A percentile compares a stretch with the other conserved stretches of the same genome.
These are phyloP conservation scores for Camelus dromedarius DNA, from an alignment of 2,113 vertebrate genomes.

Conservation along the genomic window DNA sequence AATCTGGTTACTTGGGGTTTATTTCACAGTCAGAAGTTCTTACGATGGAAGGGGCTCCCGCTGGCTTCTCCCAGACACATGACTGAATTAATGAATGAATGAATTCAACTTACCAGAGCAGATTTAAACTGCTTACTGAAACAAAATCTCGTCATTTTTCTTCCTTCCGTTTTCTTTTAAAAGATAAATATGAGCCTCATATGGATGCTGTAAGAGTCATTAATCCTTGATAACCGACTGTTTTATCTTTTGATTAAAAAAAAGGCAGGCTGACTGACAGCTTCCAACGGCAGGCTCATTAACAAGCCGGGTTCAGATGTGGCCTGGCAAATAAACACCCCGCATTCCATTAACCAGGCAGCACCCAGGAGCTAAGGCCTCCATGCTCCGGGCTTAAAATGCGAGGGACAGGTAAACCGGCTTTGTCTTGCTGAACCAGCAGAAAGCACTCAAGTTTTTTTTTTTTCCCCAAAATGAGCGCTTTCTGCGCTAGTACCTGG, in stretches of 20 bases:
- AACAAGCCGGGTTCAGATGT: slow-evolving; percentile 72
- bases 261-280: slow-evolving; percentile 31
- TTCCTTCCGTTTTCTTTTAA: slow-evolving; percentile 82
- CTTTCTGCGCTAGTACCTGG: slow-evolving; percentile 73
- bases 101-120: slow-evolving; percentile 85
- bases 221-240: slow-evolving; percentile 80
- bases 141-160: slow-evolving; percentile 88
- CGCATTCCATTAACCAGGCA: slow-evolving; percentile 50
- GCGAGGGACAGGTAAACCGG: slow-evolving; percentile 72
- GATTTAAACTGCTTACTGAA: slow-evolving; percentile 89
- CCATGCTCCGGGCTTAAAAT: slow-evolving; percentile 58
- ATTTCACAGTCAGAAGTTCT: slow-evolving; percentile 89
- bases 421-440: slow-evolving; percentile 75
- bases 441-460: slow-evolving; percentile 1
- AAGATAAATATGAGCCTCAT: slow-evolving; percentile 78
- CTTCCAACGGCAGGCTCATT: slow-evolving; percentile 70
- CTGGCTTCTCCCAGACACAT: slow-evolving; percentile 85
- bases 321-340: slow-evolving; percentile 68
- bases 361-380: neutral
- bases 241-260: slow-evolving; percentile 78
- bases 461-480: slow-evolving; percentile 43
- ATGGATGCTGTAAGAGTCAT: slow-evolving; percentile 80
- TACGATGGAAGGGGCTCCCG: slow-evolving; percentile 85
- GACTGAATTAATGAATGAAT: slow-evolving; percentile 88
- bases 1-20: slow-evolving; percentile 88